Conservation (phyloP, 2,888 invertebrate species). For the Epistrophe eligans region DNA sequence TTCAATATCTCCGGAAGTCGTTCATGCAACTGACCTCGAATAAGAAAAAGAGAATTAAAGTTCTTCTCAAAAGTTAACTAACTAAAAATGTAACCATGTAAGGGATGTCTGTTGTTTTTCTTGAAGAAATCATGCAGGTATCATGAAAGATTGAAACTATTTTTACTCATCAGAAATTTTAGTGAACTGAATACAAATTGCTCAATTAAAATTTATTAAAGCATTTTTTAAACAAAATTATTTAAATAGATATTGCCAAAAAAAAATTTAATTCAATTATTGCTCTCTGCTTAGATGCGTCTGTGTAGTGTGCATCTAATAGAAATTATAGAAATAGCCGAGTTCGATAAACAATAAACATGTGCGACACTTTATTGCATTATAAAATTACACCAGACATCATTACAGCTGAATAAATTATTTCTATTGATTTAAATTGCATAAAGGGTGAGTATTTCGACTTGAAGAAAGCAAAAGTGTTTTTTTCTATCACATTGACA, state of each 20-base stretch:
- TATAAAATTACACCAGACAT: constrained; percentile 18
- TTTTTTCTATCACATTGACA: constrained; percentile 7
- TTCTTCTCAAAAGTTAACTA: too few species aligned
- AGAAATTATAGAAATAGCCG: background rate
- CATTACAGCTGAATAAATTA: constrained; percentile 16
- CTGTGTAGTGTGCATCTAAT: background rate
- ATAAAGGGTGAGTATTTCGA: background rate
- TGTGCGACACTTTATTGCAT: constrained; percentile 1
- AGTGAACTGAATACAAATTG: background rate
- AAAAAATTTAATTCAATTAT: background rate
- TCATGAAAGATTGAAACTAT: background rate
- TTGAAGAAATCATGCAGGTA: background rate
- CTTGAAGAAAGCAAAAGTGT: constrained; percentile 53
- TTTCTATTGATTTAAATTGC: constrained; percentile 38
- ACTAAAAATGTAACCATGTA: background rate
- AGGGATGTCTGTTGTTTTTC: background rate
- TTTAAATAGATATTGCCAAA: background rate
- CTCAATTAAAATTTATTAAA: background rate
- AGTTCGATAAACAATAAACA: background rate
- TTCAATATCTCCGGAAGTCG: background rate
- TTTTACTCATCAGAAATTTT: background rate
- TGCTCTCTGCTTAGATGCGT: too few species aligned
- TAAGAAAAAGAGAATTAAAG: background rate
- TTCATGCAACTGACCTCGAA: background rate
- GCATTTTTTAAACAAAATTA: background rate